Evolutionary conservation across 37 sponge, comb jelly and placozoan genomes (phyloP), one percentile per base, ranked within the genome.

Genomic region (Beroe forskalii): DNA sequence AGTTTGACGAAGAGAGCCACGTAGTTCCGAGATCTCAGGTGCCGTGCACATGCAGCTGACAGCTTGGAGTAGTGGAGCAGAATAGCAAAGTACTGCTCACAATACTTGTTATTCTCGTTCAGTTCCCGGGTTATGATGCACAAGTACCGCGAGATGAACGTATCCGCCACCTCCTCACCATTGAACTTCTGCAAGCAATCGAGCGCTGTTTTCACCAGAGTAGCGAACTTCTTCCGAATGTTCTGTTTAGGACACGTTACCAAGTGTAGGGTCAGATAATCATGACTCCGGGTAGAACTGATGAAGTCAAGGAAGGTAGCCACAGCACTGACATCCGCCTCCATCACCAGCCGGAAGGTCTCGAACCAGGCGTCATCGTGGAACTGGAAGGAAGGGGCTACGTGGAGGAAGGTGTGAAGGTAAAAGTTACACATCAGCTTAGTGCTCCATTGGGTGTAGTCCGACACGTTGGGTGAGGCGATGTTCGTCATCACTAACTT

Each of bases 401-500:
- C 66, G 31, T 90, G 66, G 8, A 90, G 67, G 90, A 39, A 90
- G 24, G 67, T 66, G 64, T 90, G 90, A 1, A 90, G 67, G 42
- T 39, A 62, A n/a, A 64, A 90, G 42, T 66, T 67, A 90, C 66
- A 62, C 66, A 66, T 61, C 28, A 90, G 64, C 36, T 90, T 90
- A 1, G 86, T 80, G 55, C 55, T 80, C 86, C 86, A 80, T 19
- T 44, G 55, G 4, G 55, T 25, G 55, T 43, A 80, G 48, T 80
- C 86, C 44, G 12, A 12, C 44, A 80, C 90, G 42, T 90, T 62
- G 28, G 19, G 23, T 12, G 67, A 38, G 8, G 42, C 64, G 25
- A 90, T 66, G 66, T 95, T 97, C 33, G 62, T 48, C 33, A 72
- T 43, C 0, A 75, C 90, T 30, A 97, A 91, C 28, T 90, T 76